phyloP scores from a whole-genome alignment of 1,140 invertebrate genomes.

The Aphidius ervi region DNA sequence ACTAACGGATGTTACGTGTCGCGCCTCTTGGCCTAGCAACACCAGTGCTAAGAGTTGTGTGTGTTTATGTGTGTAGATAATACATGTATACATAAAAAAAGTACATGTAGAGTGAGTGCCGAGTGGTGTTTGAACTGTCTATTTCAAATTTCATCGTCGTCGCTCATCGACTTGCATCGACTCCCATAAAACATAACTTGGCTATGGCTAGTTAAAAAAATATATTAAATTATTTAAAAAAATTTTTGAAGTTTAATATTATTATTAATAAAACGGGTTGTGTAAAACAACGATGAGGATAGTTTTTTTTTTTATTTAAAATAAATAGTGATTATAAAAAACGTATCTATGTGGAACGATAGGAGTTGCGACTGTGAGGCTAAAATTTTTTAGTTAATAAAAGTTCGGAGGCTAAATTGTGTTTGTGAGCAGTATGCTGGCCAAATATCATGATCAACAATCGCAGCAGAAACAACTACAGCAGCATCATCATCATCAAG shows the following conservation, averaged over 20 bases:
- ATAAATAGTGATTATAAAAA: not conserved
- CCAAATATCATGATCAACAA: slow-evolving; percentile 39
- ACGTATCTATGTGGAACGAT: slow-evolving; percentile 39
- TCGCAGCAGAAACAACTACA: slow-evolving; percentile 32
- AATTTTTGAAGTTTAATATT: no score
- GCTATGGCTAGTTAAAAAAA: no score
- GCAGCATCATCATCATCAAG: slow-evolving; percentile 26
- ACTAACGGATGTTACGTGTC: not conserved
- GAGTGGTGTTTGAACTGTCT: no score
- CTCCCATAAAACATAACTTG: no score
- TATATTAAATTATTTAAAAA: no score
- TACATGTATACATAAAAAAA: no score
- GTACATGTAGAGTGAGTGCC: no score
- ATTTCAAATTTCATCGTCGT: no score
- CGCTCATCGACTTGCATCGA: no score
- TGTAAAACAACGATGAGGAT: not conserved
- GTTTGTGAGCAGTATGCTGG: slow-evolving; percentile 40
- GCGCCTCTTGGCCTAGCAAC: not conserved
- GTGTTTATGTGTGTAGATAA: not conserved
- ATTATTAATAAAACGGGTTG: no score
- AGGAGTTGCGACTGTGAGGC: slow-evolving; percentile 30
- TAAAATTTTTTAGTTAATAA: slow-evolving; percentile 35
- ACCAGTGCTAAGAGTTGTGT: not conserved
- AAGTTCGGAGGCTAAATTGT: slow-evolving; percentile 32
- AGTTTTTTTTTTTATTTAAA: not conserved